A percentile compares a stretch with the other conserved stretches of the same genome.
Evolutionary conservation across 2,113 vertebrate species (phyloP).

Genomic region (Antechinus stuartii): DNA sequence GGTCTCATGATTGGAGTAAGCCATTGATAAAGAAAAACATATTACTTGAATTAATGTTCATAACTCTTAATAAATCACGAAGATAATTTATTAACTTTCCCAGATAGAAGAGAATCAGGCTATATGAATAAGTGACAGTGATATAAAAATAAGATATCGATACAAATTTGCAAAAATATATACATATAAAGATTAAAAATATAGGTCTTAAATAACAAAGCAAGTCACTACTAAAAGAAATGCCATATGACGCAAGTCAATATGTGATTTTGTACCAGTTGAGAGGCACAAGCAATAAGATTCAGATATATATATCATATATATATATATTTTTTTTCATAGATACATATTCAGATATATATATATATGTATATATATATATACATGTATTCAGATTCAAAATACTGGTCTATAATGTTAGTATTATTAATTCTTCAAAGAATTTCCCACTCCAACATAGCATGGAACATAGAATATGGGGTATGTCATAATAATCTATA

Average conservation of each 20-base stretch:
- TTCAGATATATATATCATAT: too few species aligned
- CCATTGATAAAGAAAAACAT: neutral
- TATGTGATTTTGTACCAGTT: neutral
- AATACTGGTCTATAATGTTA: neutral
- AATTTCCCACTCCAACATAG: neutral
- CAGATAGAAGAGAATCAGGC: neutral
- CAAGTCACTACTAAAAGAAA: neutral
- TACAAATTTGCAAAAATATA: neutral
- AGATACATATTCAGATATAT: too few species aligned
- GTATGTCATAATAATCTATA: too few species aligned
- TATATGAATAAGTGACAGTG: neutral
- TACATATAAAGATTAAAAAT: neutral
- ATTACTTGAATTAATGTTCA: neutral
- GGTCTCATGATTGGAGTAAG: neutral
- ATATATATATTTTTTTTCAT: too few species aligned
- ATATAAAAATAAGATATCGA: neutral
- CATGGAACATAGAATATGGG: neutral
- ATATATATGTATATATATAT: too few species aligned
- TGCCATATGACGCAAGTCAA: neutral
- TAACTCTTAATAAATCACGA: neutral
- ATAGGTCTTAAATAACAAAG: neutral
- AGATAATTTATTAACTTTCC: neutral
- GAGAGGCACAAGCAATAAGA: neutral
- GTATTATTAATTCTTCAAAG: neutral
- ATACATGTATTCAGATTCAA: neutral